A percentile compares a stretch with the other conserved stretches of the same genome.
Evolutionary conservation across 2,888 invertebrate genomes (phyloP).

Genomic region (Sesia apiformis): DNA sequence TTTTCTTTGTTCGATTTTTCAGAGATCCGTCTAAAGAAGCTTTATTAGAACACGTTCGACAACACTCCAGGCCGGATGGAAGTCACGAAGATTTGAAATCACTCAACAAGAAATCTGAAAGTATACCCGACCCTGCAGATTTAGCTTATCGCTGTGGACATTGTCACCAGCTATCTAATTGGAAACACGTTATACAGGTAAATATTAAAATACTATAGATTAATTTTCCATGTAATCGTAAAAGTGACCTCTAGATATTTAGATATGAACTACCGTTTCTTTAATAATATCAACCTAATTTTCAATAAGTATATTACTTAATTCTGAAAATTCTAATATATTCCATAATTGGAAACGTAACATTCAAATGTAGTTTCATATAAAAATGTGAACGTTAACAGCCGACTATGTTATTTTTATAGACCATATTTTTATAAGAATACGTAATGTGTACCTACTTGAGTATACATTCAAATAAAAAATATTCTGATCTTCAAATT

Average conservation of each 20-base stretch:
- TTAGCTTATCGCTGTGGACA: constrained; percentile 82
- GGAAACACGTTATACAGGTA: constrained; percentile 92
- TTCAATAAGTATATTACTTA: too few species aligned
- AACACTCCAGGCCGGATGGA: constrained; percentile 45
- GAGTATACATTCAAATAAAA: too few species aligned
- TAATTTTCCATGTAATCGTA: too few species aligned
- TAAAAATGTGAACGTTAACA: too few species aligned
- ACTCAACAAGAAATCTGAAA: constrained; percentile 40
- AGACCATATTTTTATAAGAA: too few species aligned
- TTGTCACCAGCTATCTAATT: constrained; percentile 87
- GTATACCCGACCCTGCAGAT: constrained; percentile 53
- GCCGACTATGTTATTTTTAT: too few species aligned
- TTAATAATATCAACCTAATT: background rate
- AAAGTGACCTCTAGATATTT: background rate
- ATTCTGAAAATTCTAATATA: too few species aligned
- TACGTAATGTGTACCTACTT: too few species aligned
- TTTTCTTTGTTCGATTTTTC: constrained; percentile 15
- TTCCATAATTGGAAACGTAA: too few species aligned
- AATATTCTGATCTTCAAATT: too few species aligned
- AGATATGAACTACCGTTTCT: constrained; percentile 1
- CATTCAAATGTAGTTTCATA: too few species aligned
- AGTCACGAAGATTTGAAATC: constrained; percentile 24
- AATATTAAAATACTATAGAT: constrained; percentile 5
- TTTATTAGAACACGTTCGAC: constrained; percentile 58
- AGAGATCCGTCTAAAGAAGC: constrained; percentile 68